phyloP scores from a whole-genome alignment of 2,888 invertebrate species.

The Tetanocera ferruginea region DNA sequence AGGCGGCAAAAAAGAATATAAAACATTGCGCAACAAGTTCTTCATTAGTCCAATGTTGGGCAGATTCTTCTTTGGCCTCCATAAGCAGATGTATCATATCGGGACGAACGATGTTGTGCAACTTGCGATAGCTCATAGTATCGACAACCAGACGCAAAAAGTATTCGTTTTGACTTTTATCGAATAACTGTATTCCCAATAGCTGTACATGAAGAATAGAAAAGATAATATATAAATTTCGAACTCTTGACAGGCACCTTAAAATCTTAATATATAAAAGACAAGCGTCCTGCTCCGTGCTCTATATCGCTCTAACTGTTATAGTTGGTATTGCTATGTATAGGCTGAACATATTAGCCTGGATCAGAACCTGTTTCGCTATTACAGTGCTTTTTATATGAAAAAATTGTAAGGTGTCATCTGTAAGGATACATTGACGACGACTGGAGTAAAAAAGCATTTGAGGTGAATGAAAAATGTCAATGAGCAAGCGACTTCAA shows the following conservation, averaged over 20 bases:
- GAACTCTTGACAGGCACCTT: background rate
- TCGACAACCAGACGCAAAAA: conserved; percentile 68
- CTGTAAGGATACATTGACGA: too few relatives aligned
- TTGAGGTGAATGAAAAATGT: too few relatives aligned
- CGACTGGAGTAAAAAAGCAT: too few relatives aligned
- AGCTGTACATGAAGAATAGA: conserved; percentile 33
- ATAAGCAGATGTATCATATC: conserved; percentile 74
- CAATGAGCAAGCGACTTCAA: too few relatives aligned
- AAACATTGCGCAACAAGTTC: conserved; percentile 71
- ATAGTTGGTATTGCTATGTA: too few relatives aligned
- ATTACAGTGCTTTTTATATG: too few relatives aligned
- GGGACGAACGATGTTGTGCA: conserved; percentile 70
- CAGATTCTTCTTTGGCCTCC: conserved; percentile 62
- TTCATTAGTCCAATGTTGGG: conserved; percentile 47
- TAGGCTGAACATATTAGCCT: too few relatives aligned
- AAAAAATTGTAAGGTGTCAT: too few relatives aligned
- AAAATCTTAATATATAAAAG: too few relatives aligned
- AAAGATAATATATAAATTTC: background rate
- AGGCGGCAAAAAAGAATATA: conserved; percentile 72
- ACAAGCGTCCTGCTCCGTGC: too few relatives aligned
- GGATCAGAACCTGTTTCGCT: too few relatives aligned
- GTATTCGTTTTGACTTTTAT: conserved; percentile 61
- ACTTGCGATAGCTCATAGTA: conserved; percentile 69
- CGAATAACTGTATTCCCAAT: conserved; percentile 61
- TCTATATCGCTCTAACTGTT: too few relatives aligned